phyloP scores from a whole-genome alignment of 2,888 invertebrate genomes.

The Lamellibrachia satsuma region DNA sequence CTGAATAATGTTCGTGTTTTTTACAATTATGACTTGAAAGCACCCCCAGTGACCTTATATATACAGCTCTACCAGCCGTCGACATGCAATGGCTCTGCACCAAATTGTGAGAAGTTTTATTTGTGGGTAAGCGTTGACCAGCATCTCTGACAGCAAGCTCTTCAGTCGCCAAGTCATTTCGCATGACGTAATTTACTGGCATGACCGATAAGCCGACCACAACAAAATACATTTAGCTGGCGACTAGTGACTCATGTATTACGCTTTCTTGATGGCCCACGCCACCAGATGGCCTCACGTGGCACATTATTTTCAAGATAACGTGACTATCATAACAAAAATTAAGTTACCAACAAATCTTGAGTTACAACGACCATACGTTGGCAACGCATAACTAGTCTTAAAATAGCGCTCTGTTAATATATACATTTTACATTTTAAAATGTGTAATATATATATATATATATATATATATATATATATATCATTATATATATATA shows the following conservation, averaged over 20 bases:
- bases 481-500: not conserved
- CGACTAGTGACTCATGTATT: not conserved
- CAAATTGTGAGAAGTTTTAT: not conserved
- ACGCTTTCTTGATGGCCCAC: not conserved
- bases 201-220: not conserved
- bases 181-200: not conserved
- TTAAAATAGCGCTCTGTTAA: no score
- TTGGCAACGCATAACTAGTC: not conserved
- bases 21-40: not conserved
- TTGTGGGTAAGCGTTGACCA: not conserved
- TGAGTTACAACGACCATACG: not conserved
- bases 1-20: not conserved
- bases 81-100: no score
- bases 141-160: not conserved
- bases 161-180: not conserved
- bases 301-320: not conserved
- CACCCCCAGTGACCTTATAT: not conserved
- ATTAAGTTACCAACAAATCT: not conserved
- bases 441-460: not conserved
- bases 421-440: no score
- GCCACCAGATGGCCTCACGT: not conserved
- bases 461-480: not conserved
- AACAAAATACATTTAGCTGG: not conserved
- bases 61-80: not conserved
- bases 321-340: no score